Conservation (phyloP, 2,888 invertebrate genomes). For the Phoenoteleia sp. region DNA sequence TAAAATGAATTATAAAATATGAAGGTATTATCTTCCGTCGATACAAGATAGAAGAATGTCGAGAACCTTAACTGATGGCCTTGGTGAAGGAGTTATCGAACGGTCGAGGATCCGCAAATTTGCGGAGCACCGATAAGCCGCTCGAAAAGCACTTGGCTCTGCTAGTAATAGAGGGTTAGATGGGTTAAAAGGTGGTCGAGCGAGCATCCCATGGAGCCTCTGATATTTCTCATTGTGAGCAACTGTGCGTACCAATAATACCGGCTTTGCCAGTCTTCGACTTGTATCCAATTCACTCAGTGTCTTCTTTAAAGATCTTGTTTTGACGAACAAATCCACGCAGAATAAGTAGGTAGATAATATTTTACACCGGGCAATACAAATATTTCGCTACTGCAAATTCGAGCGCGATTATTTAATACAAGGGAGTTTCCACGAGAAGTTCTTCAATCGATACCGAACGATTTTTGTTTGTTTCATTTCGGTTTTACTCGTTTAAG, state of each 20-base stretch:
- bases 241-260: slow-evolving; percentile 37
- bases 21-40: slow-evolving; percentile 42
- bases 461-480: no score
- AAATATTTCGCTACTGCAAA: no score
- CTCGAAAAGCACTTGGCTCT: slow-evolving; percentile 37
- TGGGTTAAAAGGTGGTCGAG: slow-evolving; percentile 54
- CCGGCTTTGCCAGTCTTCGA: slow-evolving; percentile 46
- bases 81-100: slow-evolving; percentile 61
- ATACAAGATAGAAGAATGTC: slow-evolving; percentile 30
- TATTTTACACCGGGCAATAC: no score
- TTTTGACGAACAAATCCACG: slow-evolving; percentile 2
- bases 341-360: no score
- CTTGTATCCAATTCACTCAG: slow-evolving; percentile 31
- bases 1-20: slow-evolving; percentile 9
- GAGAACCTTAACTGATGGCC: slow-evolving; percentile 36
- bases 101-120: slow-evolving; percentile 53
- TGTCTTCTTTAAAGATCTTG: slow-evolving; percentile 19
- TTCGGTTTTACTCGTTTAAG: no score
- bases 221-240: slow-evolving; percentile 32
- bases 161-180: slow-evolving; percentile 53
- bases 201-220: slow-evolving; percentile 13
- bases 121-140: slow-evolving; percentile 32
- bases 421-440: no score
- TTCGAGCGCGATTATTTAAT: neutral
- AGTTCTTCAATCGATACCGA: no score